Base-by-base conservation (phyloP, 2,888 invertebrate species). In the Hyposoter dolosus region DNA sequence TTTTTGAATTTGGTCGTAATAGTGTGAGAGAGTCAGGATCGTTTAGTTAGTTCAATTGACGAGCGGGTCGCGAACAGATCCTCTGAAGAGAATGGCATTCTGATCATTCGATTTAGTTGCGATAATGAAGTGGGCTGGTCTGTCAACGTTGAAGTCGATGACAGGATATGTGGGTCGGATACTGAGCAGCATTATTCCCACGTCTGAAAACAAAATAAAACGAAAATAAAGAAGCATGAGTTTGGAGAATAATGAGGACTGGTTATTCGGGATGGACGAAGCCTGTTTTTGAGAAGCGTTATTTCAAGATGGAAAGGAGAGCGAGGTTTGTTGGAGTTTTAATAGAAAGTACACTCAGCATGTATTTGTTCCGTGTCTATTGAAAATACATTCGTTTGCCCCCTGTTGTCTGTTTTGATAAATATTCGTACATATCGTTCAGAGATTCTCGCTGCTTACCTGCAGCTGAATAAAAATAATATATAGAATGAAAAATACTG, bases 81-180 rank as follows among this genome's bases (percentile, higher is more conserved):
- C 79, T n/a, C 40, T 45, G 75, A 85, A 85, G 40, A 85, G 50
- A 56, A 60, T 47, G 17, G 79, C 43, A 40, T 35, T 43, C 12
- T 47, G 23, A n/a, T 69, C 35, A 4, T 10, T 23, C 56, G 82
- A 40, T 68, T 28, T 17, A 6, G 78, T 63, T 23, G 71, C 45
- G 50, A 85, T 75, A 65, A 82, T 53, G 71, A 82, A 76, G 78
- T 80, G 72, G 19, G 72, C 80, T 0, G 85, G 85, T 63, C 83
- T 83, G 68, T 86, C 81, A 40, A 81, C 74, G 65, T 28, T 53
- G 45, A 81, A 81, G 0, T 74, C 10, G 56, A 83, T 6, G 19
- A 69, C 50, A 10, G 66, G 76, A 60, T 15, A 19, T 60, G 19
- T 47, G 23, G 53, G 35, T 15, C 43, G 56, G 2, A 71, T 50